These are phyloP conservation scores for Dryadula phaetusa DNA, from an alignment of 2,888 invertebrate species.

Conservation along the genomic window DNA sequence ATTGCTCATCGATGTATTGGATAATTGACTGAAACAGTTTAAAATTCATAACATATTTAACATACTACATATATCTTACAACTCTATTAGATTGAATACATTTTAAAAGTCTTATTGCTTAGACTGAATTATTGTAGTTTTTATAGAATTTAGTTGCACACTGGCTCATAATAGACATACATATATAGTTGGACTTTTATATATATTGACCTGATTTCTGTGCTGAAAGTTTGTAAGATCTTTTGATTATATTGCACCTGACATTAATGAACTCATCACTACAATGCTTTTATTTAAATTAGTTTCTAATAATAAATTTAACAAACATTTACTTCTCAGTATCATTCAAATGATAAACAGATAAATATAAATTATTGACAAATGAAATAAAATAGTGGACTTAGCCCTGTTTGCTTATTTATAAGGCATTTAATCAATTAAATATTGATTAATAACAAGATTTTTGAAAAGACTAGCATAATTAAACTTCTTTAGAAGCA, in stretches of 20 bases:
- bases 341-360: background rate
- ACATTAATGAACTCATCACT: no score
- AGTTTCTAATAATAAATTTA: background rate
- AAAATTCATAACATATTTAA: constrained; percentile 39
- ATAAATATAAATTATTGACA: background rate
- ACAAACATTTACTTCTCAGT: background rate
- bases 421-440: background rate
- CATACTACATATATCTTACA: background rate
- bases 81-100: no score
- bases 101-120: no score
- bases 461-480: background rate
- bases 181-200: no score
- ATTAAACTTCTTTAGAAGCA: no score
- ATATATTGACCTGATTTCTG: no score
- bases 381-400: background rate
- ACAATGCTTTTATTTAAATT: background rate
- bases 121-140: no score
- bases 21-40: constrained; percentile 89
- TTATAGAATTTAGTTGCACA: no score
- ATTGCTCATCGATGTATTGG: constrained; percentile 98
- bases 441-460: background rate
- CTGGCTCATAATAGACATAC: no score
- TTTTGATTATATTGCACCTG: no score
- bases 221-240: no score
- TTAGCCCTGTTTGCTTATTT: background rate